Evolutionary conservation across 2,113 vertebrate species (phyloP).

Genomic region (Callaeas wilsoni): DNA sequence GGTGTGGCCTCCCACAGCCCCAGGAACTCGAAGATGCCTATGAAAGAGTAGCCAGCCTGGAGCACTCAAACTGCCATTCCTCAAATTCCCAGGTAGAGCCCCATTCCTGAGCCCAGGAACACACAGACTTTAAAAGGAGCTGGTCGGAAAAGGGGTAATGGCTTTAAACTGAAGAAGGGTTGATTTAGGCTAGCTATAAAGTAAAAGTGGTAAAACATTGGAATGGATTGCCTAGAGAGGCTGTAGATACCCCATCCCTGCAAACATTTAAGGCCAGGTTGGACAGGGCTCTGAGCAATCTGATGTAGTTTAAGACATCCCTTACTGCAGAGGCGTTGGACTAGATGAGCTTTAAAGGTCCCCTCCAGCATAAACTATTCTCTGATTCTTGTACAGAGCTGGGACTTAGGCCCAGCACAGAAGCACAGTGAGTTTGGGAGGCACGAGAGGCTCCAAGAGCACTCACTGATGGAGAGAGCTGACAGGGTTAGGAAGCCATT

Average conservation of each 20-base stretch:
- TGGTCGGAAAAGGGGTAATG: neutral
- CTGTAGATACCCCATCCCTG: neutral
- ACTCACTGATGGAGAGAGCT: neutral
- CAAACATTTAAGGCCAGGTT: neutral
- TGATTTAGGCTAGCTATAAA: neutral
- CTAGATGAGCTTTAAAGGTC: too few species aligned
- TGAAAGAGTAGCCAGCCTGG: neutral
- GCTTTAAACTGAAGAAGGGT: neutral
- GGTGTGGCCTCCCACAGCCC: neutral
- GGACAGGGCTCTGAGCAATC: neutral
- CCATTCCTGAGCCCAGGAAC: neutral
- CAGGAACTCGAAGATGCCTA: neutral
- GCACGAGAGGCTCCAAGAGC: neutral
- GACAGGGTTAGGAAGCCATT: neutral
- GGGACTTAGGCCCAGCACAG: neutral
- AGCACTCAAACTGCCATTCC: too few species aligned
- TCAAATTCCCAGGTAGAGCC: neutral
- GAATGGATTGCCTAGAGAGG: neutral
- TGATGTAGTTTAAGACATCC: neutral
- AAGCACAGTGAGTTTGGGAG: neutral
- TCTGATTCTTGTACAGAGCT: neutral
- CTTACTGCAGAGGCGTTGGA: neutral
- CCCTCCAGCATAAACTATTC: neutral
- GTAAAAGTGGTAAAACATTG: neutral
- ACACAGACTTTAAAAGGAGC: neutral